Base-by-base conservation (phyloP, 2,113 vertebrate species). In the Siniperca chuatsi region DNA sequence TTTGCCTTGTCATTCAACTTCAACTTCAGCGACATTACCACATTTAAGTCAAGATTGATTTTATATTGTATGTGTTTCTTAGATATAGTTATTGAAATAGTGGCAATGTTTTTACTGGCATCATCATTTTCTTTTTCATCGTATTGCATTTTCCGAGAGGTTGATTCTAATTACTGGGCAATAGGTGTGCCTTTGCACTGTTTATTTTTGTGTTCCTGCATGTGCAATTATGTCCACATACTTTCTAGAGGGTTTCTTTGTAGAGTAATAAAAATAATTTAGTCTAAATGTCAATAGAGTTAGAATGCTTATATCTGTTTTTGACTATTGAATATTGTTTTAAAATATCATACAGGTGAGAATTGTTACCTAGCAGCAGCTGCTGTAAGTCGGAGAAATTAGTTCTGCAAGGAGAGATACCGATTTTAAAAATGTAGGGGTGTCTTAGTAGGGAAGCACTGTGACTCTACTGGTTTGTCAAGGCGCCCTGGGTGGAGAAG, bases 361-460 rank as follows among this genome's bases (percentile, higher is more conserved):
- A 44, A 55, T 4, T 29, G 9, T 60, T 83, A 55, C 11, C 58
- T 21, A 33, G 25, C 62, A 78, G 40, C 65, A 65, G 44, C 23
- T 83, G 12, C 54, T 66, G 21, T 75, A 25, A 64, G 11, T 65
- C 2, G 0, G 48, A 23, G 9, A 35, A 20, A 58, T 79, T 12
- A 54, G 9, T 1, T 54, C 16, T 68, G 42, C n/a, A 16, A 78
- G 57, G 21, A 54, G 23, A 16, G 33, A 55, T 57, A 20, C 61
- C 70, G 15, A 61, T 76, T 75, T 35, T 2, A 81, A 84, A 50
- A 67, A 69, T 76, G 4, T 54, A 60, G 42, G 16, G 7, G 2
- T 1, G 12, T 12, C 52, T 75, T 37, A 73, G 37, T 20, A 3
- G 3, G 60, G 25, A 33, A 29, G 72, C 23, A 33, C 25, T 65